These are phyloP conservation scores for Malurus elegans DNA, from an alignment of 2,113 vertebrate species.

Conservation along the genomic window DNA sequence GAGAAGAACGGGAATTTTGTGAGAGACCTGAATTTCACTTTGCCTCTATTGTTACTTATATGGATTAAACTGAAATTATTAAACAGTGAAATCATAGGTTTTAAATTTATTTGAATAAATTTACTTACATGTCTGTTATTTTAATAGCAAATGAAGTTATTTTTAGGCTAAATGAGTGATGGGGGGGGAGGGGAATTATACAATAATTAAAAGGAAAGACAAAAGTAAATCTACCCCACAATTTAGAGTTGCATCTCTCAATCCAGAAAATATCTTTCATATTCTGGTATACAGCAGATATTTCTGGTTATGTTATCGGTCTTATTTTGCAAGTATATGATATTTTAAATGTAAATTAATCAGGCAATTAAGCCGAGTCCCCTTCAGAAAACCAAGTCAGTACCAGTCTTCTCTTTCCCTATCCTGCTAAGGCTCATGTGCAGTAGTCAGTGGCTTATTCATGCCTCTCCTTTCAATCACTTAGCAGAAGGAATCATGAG, in stretches of 20 bases:
- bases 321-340: background rate
- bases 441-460: background rate
- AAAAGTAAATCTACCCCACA: background rate
- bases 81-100: background rate
- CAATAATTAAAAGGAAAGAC: background rate
- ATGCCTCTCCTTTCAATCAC: background rate
- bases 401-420: background rate
- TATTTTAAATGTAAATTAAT: background rate
- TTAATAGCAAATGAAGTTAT: background rate
- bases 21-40: background rate
- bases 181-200: rapidly evolving
- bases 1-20: background rate
- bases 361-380: background rate
- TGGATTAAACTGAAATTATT: background rate
- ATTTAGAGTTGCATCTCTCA: background rate
- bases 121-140: background rate
- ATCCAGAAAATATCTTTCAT: background rate
- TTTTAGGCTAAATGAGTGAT: background rate
- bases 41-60: background rate
- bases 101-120: background rate
- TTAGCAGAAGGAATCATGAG: background rate
- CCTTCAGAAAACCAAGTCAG: background rate
- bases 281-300: background rate
- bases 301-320: background rate
- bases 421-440: background rate